These are phyloP conservation scores for Pseudois nayaur DNA, from an alignment of 2,113 vertebrate species.

Conservation along the genomic window DNA sequence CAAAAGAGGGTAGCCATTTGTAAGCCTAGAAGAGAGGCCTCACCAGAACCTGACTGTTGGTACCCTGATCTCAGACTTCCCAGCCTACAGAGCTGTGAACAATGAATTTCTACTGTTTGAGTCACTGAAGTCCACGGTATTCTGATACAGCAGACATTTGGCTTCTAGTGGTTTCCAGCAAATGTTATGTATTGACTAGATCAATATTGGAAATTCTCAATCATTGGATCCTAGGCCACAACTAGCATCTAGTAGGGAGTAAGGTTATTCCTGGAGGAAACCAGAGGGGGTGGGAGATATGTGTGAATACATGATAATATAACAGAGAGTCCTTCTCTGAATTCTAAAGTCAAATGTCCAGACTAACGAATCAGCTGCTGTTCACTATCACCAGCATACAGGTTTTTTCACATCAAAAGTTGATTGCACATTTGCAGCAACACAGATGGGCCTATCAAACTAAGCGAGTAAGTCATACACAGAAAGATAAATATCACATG, in stretches of 20 bases:
- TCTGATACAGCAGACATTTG: background rate
- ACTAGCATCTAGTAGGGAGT: fast-evolving
- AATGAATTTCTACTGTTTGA: background rate
- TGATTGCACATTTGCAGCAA: background rate
- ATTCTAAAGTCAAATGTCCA: background rate
- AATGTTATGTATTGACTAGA: background rate
- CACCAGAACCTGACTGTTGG: background rate
- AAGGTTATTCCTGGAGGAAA: background rate
- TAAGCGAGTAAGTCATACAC: background rate
- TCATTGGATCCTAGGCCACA: background rate
- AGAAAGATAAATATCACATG: background rate
- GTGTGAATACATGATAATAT: background rate
- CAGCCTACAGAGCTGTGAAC: background rate
- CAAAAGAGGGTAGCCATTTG: background rate
- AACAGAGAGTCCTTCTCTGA: background rate
- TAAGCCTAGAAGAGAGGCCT: background rate
- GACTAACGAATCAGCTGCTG: background rate
- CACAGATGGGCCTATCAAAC: background rate
- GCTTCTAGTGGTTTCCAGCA: background rate
- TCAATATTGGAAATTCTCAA: background rate
- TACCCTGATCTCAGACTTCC: background rate
- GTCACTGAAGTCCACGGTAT: background rate
- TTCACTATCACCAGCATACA: background rate
- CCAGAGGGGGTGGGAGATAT: background rate
- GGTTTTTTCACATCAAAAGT: background rate